Conservation (phyloP, 1,140 invertebrate species). For the Dendrolimus punctatus region DNA sequence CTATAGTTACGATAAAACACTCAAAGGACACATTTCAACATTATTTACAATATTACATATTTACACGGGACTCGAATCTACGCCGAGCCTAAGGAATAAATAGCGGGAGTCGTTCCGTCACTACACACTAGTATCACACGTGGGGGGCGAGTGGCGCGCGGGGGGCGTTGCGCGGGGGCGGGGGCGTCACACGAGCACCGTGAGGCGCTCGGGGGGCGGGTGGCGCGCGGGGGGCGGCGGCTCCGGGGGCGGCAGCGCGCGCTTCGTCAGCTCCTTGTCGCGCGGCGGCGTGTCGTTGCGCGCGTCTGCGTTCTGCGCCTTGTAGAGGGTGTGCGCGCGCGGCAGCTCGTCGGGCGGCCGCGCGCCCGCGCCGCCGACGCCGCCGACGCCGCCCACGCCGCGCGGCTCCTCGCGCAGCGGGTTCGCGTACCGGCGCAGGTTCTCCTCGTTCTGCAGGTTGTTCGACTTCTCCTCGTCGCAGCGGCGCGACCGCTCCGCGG, state of each 20-base stretch:
- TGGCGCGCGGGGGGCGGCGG: conserved; percentile 38
- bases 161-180: conserved; percentile 6
- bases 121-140: conserved; percentile 25
- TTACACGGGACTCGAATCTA: conserved; percentile 53
- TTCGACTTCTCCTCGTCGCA: conserved; percentile 90
- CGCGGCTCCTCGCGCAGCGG: conserved; percentile 68
- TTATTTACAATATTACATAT: conserved; percentile 57
- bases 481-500: conserved; percentile 75
- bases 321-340: conserved; percentile 79
- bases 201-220: conserved; percentile 62
- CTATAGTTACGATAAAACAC: not conserved
- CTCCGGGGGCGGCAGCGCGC: conserved; percentile 71
- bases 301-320: conserved; percentile 83
- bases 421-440: conserved; percentile 79
- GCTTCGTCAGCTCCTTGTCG: conserved; percentile 86
- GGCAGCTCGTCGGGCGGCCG: conserved; percentile 73
- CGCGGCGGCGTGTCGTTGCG: conserved; percentile 85
- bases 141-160: not conserved
- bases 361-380: conserved; percentile 31
- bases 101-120: conserved; percentile 6
- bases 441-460: conserved; percentile 92
- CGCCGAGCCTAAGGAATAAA: conserved; percentile 21
- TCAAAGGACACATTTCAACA: conserved; percentile 6
- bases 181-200: conserved; percentile 48
- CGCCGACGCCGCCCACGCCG: conserved; percentile 29